Evolutionary conservation across 1,140 invertebrate genomes (phyloP), one percentile per base, ranked within the genome.

Genomic region (Heliothis virescens): DNA sequence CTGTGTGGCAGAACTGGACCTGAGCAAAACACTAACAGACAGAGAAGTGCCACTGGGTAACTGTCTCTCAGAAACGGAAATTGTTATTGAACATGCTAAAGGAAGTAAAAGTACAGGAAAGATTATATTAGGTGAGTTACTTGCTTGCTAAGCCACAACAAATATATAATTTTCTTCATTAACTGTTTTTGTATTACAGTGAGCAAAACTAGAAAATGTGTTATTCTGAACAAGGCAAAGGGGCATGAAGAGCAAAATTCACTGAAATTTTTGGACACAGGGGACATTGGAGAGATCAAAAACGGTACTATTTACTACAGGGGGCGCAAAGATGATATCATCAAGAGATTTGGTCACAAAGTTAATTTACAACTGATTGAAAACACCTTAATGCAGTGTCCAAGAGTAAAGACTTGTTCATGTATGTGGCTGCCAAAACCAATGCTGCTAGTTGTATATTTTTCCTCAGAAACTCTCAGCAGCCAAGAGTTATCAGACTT

Each of bases 311-410:
- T 97, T n/a, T 96, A 95, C 85, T 97, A 96, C 83, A 93, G 95
- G 84, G 96, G 96, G 12, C 95, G 97, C 72, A 95, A 90, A 82
- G 96, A 97, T 94, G 95, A 96, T 80, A 90, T 96, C 53, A 94
- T 98, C n/a, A 98, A 98, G 94, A 93, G 97, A 90, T 96, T 96
- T 92, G 97, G 97, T 2, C 95, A 96, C 82, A 96, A 96, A 91
- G 86, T 98, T 18, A 95, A 96, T 87, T 89, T 97, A 41, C 85
- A 91, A 41, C 88, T 95, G 67, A 95, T 98, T 62, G 96, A 97
- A 92, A 88, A 92, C 83, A 92, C 93, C 69, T 91, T 95, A 11
- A 90, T 93, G 84, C 87, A 92, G 81, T 91, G 94, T 85, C 87
- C 91, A 53, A 90, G 87, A 83, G 87, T 96, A 34, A 89, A 93